Evolutionary conservation across 2,797 vertebrate species (phyloP).

Genomic region (Pantherophis vulpinus): DNA sequence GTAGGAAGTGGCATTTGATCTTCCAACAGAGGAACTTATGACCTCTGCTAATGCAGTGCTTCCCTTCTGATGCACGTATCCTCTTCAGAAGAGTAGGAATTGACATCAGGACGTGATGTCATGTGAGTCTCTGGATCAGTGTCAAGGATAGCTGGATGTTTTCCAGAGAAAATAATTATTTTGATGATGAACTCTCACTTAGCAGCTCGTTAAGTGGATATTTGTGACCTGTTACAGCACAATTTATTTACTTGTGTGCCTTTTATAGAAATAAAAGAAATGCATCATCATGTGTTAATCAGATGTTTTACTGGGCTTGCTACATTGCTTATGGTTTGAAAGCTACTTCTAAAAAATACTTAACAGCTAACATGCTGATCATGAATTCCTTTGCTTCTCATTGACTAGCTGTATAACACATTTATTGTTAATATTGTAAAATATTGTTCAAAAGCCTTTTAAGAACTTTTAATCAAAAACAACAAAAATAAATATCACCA

Average conservation of each 20-base stretch:
- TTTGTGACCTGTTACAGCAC: conserved; percentile 22
- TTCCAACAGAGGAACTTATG: background rate
- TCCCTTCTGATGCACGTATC: conserved; percentile 33
- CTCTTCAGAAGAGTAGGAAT: conserved; percentile 42
- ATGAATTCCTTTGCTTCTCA: conserved; percentile 16
- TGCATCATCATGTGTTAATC: conserved; percentile 1
- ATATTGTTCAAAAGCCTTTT: background rate
- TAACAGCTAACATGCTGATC: conserved; percentile 42
- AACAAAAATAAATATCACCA: background rate
- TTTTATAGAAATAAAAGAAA: conserved; percentile 17
- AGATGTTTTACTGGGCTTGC: conserved; percentile 28
- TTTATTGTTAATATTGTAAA: background rate
- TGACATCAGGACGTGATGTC: conserved; percentile 60
- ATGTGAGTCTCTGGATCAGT: conserved; percentile 62
- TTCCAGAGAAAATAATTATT: conserved; percentile 66
- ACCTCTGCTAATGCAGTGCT: conserved; percentile 27
- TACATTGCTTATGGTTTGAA: conserved; percentile 27
- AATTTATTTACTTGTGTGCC: conserved; percentile 14
- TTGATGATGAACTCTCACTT: conserved; percentile 45
- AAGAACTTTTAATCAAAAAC: background rate
- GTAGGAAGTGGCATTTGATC: background rate
- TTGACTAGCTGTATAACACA: background rate
- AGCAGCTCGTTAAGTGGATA: conserved; percentile 42
- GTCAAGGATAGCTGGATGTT: conserved; percentile 65
- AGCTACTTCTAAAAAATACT: conserved; percentile 35